Base-by-base conservation (phyloP, 2,888 invertebrate genomes). In the Cerceris rybyensis region DNA sequence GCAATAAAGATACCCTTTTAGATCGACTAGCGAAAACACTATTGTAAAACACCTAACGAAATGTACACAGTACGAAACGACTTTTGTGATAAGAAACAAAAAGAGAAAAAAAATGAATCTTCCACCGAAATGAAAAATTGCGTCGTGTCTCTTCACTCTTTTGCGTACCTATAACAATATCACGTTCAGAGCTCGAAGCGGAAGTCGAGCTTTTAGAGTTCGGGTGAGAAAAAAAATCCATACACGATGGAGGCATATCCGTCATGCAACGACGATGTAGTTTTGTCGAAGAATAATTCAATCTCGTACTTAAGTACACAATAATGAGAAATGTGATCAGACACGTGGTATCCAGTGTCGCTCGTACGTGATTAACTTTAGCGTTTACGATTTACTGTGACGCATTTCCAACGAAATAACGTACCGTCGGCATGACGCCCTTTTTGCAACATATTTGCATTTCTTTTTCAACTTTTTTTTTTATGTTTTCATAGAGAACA, bases 261-360 rank as follows among this genome's bases (percentile, higher is more conserved):
- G 61, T 75, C 64, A 67, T 68, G 70, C 14, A 75, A 72, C 57
- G 63, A 75, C 65, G 78, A 68, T 52, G 58, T 28, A 28, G 28
- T 28, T 28, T 28, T 28, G 28, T 28, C 28, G 28, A 28, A 2
- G 28, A 28, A 63, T 61, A 68, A 78, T 65, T 75, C 71, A 78
- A 68, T 69, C 80, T 78, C 63, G 80, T 74, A 80, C 65, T 77
- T 74, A 64, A 61, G 64, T 77, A 71, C 80, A 80, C 68, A 80
- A 77, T 77, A 82, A 82, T 69, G 69, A 85, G 65, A 82, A 78
- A 70, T 80, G 78, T 80, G 82, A 82, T 82, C 75, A 72, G 72
- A 70, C 80, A 75, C 80, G 67, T 78, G 76, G 63, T 68, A 77
- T 57, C 70, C 58, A 28, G 82, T 75, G 80, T 77, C 78, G 60